Base-by-base conservation (phyloP, 2,888 invertebrate species). In the Caenorhabditis doughertyi region DNA sequence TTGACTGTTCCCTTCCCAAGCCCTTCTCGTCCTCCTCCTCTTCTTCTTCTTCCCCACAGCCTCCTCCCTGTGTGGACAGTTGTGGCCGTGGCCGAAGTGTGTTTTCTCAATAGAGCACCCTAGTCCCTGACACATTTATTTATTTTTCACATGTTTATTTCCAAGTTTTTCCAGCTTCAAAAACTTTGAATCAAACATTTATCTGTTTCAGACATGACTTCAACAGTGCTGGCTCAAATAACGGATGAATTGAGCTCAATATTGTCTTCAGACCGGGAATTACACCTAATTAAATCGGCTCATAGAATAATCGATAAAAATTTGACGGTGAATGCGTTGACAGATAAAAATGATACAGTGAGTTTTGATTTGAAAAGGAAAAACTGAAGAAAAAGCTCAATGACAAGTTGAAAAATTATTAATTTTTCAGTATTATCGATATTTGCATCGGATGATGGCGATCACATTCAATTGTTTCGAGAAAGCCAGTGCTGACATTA, bases 201-300 rank as follows among this genome's bases (percentile, higher is more conserved):
- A n/a, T 51, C 8, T 55, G n/a, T 47, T 47, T 29, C 58, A 58
- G 58, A 25, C 16, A 77, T 77, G 77, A 68, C 77, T 23, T 77
- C 77, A 25, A 77, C 68, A 0, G 77, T 77, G 18, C 32, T 77
- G 23, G 68, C 77, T 5, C 77, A 77, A 62, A 77, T 77, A 32
- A 68, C 42, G 3, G 77, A 77, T 25, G 77, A 77, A 55, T 25
- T 77, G 25, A 53, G 44, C 21, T 68, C 77, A 44, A 77, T 62
- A 42, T 23, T 77, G 44, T 32, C 77, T 2, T 68, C 68, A 25
- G 77, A 77, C 62, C 47, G 77, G 42, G 77, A 77, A 68, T 77
- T 77, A 68, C 60, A 77, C 60, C 77, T 77, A 9, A 23, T 77
- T 2, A 77, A 77, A 7, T 68, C 77, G 42, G 77, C 77, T 3